These are phyloP conservation scores for Mustela nigripes DNA, from an alignment of 2,113 vertebrate genomes.

Conservation along the genomic window DNA sequence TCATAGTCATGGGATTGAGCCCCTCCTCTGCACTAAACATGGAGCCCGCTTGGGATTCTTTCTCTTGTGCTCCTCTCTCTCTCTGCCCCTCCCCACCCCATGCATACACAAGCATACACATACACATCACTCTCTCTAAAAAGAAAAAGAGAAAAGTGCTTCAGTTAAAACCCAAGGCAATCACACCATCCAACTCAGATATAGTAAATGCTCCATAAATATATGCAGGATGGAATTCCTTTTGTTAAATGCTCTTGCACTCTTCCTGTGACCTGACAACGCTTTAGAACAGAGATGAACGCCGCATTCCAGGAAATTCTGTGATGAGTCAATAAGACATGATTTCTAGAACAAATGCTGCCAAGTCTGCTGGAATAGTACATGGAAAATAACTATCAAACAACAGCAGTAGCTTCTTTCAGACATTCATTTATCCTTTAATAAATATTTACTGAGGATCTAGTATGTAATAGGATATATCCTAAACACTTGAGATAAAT, in stretches of 20 bases:
- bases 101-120: neutral
- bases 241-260: neutral
- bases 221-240: neutral
- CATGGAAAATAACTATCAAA: neutral
- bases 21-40: no score
- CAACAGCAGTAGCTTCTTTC: neutral
- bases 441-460: conserved; percentile 6
- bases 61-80: neutral
- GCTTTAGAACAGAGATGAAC: neutral
- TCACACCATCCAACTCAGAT: neutral
- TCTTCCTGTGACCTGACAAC: neutral
- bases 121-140: no score
- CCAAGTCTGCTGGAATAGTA: neutral
- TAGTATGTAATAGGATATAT: neutral
- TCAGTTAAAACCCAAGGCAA: neutral
- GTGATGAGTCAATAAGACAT: neutral
- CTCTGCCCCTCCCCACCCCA: no score
- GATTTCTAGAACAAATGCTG: conserved; percentile 29
- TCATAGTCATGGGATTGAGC: neutral
- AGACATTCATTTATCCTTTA: conserved; percentile 17
- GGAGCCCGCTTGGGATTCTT: neutral
- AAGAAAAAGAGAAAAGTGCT: neutral
- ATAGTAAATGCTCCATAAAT: neutral
- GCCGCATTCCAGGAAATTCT: neutral
- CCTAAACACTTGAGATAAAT: neutral